Base-by-base conservation (phyloP, 2,888 invertebrate species). In the Cephonodes hylas region DNA sequence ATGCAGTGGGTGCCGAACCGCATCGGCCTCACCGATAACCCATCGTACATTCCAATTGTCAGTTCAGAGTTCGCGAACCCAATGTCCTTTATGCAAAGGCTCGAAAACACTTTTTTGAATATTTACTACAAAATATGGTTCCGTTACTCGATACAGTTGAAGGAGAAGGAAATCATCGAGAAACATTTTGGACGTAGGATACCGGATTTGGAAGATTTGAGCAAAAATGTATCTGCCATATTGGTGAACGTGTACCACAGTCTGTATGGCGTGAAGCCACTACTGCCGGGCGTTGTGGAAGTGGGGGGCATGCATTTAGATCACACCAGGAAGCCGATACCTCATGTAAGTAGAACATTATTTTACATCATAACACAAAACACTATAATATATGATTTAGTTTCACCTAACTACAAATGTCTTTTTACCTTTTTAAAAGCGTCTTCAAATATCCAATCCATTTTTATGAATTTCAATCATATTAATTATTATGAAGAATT, bases 181-280 rank as follows among this genome's bases (percentile, higher is more conserved):
- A 80, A 87, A 63, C 84, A 83, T 63, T 93, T 93, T 42, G 91
- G 93, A 0, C 76, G 85, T 1, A 87, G 84, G 22, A 83, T 94
- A 0, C 90, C 93, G 0, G 89, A 93, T 60, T 81, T 95, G 3
- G 73, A 79, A 4, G 92, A 93, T 0, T 83, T 95, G 38, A 92
- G 87, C 0, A 89, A 83, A 48, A 93, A 94, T 60, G 85, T 93
- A 0, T 92, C 93, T 0, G 73, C 95, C 58, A 74, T 95, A 65
- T 73, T 96, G 42, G 83, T 93, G 4, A 95, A 95, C 72, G 93
- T 94, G 5, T 95, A 95, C 73, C 94, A 93, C 65, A 91, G 94
- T 0, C 72, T 95, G 44, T 93, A 93, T 62, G 94, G 94, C 0
- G 90, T 93, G 1, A 88, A 91, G 20, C 95, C 95, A 0, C 71